Evolutionary conservation across 1,140 invertebrate species (phyloP), one percentile per base, ranked within the genome.

Genomic region (Cephus cinctus): DNA sequence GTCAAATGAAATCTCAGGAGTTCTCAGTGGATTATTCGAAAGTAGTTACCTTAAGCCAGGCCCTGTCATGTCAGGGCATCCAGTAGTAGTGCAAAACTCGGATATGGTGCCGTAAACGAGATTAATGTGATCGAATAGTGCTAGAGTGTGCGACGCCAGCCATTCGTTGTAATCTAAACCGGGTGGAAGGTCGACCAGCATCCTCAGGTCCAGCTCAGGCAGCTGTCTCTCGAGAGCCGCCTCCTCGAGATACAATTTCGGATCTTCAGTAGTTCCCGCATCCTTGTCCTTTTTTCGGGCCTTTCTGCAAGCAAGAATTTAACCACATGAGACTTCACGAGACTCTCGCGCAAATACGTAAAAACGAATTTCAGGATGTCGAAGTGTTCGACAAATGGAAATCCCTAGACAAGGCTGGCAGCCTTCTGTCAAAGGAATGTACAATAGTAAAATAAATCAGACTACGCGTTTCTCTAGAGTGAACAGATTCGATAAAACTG

Each of bases 111-210:
- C 95, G 81, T 97, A 98, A 61, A 98, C 85, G 77, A 98, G 83
- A 80, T 98, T 98, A 56, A 97, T 93, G 78, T 98, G 94, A 74
- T 98, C 94, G 77, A 98, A 98, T 74, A 98, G 92, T 81, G 94
- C 91, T 73, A 98, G 86, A 43, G 95, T 97, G 74, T 98, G 95
- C 56, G 94, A 97, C 47, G 95, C 95, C 56, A 98, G 85, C 95
- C 96, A 98, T 83, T 98, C 96, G 79, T 98, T 96, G 78, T 94
- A 92, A 77, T 97, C 94, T 68, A 98, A 83, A 54, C 92, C 93
- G 52, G 87, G 83, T 58, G 95, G 95, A 76, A 98, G 81, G 72
- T 94, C 90, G 51, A 98, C 92, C 66, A 98, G 81, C 76, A 93
- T 86, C 69, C 86, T 86, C 76, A 98, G 83, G 81, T 97, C 94